Evolutionary conservation across 2,888 invertebrate species (phyloP).

Genomic region (Galerucella pusilla): DNA sequence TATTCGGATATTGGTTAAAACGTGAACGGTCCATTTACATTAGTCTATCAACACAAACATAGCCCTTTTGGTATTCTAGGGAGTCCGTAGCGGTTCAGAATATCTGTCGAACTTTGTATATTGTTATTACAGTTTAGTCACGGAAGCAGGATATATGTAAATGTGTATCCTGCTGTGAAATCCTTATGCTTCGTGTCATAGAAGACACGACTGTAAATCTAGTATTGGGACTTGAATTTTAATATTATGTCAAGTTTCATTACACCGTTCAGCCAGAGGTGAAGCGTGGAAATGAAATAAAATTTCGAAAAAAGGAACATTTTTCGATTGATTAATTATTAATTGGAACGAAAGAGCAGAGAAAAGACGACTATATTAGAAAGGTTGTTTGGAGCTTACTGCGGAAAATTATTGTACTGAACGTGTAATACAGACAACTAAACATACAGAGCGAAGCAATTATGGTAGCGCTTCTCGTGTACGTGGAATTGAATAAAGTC

Average conservation of each 20-base stretch:
- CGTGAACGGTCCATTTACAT: constrained; percentile 25
- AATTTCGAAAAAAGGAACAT: too few species aligned
- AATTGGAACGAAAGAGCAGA: too few species aligned
- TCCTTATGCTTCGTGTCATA: constrained; percentile 30
- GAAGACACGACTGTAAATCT: constrained; percentile 26
- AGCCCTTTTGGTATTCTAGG: constrained; percentile 30
- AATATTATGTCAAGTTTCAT: constrained; percentile 17
- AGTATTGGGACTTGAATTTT: constrained; percentile 33
- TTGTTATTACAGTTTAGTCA: constrained; percentile 38
- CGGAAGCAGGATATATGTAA: constrained; percentile 37
- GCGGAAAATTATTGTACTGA: too few species aligned
- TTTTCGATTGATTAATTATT: too few species aligned
- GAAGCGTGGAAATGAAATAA: not conserved
- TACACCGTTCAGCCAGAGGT: not conserved
- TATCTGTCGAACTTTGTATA: constrained; percentile 37
- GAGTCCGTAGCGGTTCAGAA: constrained; percentile 16
- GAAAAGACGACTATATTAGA: too few species aligned
- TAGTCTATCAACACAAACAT: constrained; percentile 30
- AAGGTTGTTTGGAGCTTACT: too few species aligned
- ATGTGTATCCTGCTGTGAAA: constrained; percentile 37
- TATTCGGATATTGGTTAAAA: constrained; percentile 30
- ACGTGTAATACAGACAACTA: too few species aligned
- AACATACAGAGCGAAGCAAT: too few species aligned
- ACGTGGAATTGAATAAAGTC: too few species aligned
- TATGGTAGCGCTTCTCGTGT: too few species aligned